Evolutionary conservation across 2,888 invertebrate species (phyloP), one percentile per base, ranked within the genome.

Genomic region (Anticlea derivata): DNA sequence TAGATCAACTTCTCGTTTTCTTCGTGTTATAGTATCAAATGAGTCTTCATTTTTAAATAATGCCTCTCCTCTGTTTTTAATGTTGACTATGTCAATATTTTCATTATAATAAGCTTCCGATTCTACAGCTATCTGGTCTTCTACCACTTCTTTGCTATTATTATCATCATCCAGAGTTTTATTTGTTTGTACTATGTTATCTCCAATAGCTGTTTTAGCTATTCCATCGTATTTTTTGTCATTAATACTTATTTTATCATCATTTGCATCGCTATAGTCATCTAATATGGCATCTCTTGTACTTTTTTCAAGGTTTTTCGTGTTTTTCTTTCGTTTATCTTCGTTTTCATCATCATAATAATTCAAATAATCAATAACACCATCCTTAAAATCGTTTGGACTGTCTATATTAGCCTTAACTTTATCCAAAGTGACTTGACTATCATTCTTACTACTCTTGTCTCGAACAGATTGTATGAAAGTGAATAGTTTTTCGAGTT

Each of bases 81-180:
- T 17, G 4, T 17, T 2, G 4, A 17, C 17, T 17, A 3, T 4
- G 27, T 26, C 31, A 12, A 33, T 23, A 2, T 17, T 26, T 2
- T n/a, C 8, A 23, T 23, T 38, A 0, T 20, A 10, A 7, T 49
- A 6, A 8, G 23, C 26, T 30, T 55, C 55, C 1, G 56, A 34
- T 39, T 54, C 53, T 53, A 55, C 45, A 2, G 59, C 61, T 48
- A 57, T 41, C 46, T 51, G 59, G 29, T 58, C 61, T 43, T 55
- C 52, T 7, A 49, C 11, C 27, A 7, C 17, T 17, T 26, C 27
- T 17, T 58, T 45, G 24, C 39, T 39, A 23, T 29, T 39, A 23
- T 29, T 35, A 13, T 24, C 20, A n/a, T 37, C 13, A 1, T 13
- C 22, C 7, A 12, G 0, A 8, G 41, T 45, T 38, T 29, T 2